A percentile compares a stretch with the other conserved stretches of the same genome.
Conservation (phyloP, 2,113 vertebrate genomes). For the Odontophorus gujanensis region DNA sequence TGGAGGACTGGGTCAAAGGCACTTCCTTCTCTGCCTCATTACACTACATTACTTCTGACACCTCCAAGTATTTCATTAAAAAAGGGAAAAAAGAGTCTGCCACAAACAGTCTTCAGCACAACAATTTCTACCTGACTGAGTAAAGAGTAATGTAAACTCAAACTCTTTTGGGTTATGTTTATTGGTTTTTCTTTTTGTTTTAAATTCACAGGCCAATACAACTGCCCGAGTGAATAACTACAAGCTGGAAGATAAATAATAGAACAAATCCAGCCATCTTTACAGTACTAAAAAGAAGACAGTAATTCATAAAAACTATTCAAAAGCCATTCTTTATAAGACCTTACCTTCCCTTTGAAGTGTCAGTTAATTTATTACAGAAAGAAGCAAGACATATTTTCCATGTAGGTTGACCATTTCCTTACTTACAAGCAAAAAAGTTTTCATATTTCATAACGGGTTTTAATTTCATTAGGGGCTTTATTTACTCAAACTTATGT, state of each 20-base stretch:
- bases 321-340: not conserved
- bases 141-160: not conserved
- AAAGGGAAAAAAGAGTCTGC: not conserved
- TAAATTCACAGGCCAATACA: not conserved
- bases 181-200: not conserved
- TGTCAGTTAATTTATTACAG: not conserved
- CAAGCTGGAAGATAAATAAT: not conserved
- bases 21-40: not conserved
- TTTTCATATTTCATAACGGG: not conserved
- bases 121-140: not conserved
- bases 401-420: not conserved
- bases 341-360: not conserved
- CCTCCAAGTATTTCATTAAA: not conserved
- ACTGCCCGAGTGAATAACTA: not conserved
- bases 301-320: not conserved
- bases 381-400: not conserved
- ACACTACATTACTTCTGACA: not conserved
- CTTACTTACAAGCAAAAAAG: not conserved
- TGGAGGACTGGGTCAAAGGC: not conserved
- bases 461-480: slow-evolving; percentile 15
- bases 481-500: not conserved
- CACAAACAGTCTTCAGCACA: not conserved
- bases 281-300: not conserved
- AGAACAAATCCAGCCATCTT: not conserved
- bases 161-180: fast-evolving